phyloP scores from a whole-genome alignment of 1,140 invertebrate genomes.

The Papilio polyxenes region DNA sequence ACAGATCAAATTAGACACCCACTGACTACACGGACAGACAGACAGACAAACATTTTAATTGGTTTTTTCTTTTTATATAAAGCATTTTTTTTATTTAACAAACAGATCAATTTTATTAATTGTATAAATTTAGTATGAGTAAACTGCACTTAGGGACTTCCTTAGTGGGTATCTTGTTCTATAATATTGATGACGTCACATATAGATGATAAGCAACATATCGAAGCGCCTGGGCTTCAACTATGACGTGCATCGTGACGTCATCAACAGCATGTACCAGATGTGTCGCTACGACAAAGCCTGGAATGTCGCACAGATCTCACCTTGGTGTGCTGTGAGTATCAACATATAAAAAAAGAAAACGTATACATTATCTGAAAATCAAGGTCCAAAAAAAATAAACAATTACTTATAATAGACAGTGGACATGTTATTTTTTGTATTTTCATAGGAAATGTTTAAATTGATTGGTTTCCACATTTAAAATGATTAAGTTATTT shows the following conservation, averaged over 20 bases:
- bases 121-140: no score
- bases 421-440: no score
- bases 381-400: not conserved
- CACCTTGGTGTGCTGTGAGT: slow-evolving; percentile 86
- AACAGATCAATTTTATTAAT: no score
- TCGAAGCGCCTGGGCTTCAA: slow-evolving; percentile 81
- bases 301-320: slow-evolving; percentile 82
- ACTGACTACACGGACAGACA: not conserved
- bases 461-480: no score
- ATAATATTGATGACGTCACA: not conserved
- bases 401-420: not conserved
- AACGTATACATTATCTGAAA: slow-evolving; percentile 5
- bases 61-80: no score
- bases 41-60: no score
- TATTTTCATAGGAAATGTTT: no score
- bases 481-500: no score
- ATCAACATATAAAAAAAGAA: not conserved
- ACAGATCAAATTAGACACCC: not conserved
- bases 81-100: not conserved
- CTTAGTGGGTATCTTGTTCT: no score
- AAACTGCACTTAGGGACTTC: not conserved
- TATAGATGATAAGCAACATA: slow-evolving; percentile 81
- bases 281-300: slow-evolving; percentile 88
- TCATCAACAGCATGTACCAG: slow-evolving; percentile 83
- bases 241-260: slow-evolving; percentile 78